Evolutionary conservation across 2,113 vertebrate species (phyloP), one percentile per base, ranked within the genome.

Genomic region (Passer montanus): DNA sequence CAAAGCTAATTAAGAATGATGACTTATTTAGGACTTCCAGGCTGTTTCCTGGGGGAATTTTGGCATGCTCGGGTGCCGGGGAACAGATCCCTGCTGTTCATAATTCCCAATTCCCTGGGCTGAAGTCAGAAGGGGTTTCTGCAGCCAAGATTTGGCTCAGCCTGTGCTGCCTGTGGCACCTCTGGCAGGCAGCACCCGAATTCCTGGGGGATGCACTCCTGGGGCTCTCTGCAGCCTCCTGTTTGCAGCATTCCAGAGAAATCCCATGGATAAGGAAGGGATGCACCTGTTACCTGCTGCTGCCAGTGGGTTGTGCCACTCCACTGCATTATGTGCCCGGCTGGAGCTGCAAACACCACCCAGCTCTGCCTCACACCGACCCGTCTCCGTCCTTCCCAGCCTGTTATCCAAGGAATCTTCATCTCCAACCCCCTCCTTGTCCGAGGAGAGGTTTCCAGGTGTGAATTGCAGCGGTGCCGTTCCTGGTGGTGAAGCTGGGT

Each of bases 301-400:
- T 58, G 64, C 94, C 96, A 77, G 95, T 1, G 94, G 96, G 95
- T 20, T 96, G 95, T 96, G 96, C 95, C 96, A 33, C 75, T 94
- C 72, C 76, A 41, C 95, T 47, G 80, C 2, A 13, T 24, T 85
- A 47, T 15, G 84, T 49, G 72, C 56, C 41, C 0, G 0, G 44
- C 33, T 0, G 0, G 66, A 75, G 78, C 82, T 47, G 47, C 66
- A 23, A n/a, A 31, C 44, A 1, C 10, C 21, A 15, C 46, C 11
- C 8, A 22, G 46, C 78, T 60, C 58, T 7, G 35, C 44, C n/a
- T 77, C 24, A 1, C 13, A 4, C 43, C 3, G 1, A 11, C 35
- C 77, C n/a, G 2, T 10, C 56, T 41, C 62, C 20, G 1, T 30
- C 43, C 58, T 67, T 26, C 83, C 66, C 43, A 7, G 12, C 31